phyloP scores from a whole-genome alignment of 2,113 vertebrate genomes.

The Eolophus roseicapilla region DNA sequence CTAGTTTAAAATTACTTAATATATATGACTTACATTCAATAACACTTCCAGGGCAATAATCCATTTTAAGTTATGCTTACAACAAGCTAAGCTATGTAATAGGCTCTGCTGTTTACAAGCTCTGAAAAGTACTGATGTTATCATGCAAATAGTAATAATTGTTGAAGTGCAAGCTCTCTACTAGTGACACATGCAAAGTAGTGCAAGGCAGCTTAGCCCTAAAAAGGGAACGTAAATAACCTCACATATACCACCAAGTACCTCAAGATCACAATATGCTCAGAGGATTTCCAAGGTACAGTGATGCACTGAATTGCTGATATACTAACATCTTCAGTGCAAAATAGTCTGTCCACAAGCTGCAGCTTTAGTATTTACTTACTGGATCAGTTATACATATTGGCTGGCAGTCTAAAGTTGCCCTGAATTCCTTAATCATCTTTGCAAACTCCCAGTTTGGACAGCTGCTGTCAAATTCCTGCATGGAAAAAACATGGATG shows the following conservation, averaged over 20 bases:
- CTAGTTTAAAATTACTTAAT: not conserved
- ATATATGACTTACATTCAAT: not conserved
- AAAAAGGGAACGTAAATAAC: not conserved
- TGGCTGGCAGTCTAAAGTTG: constrained; percentile 82
- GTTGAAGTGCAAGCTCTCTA: not conserved
- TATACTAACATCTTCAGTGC: not conserved
- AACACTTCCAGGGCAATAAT: not conserved
- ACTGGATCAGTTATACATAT: constrained; percentile 81
- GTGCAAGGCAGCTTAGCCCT: not conserved
- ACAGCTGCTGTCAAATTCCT: constrained; percentile 83
- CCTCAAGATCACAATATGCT: not conserved
- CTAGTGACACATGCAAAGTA: not conserved
- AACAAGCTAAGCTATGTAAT: not conserved
- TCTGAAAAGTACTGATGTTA: not conserved
- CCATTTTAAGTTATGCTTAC: not conserved
- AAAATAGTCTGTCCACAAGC: not conserved
- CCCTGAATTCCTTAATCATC: constrained; percentile 92
- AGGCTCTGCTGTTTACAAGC: not conserved
- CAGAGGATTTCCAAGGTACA: not conserved
- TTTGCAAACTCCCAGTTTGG: constrained; percentile 93
- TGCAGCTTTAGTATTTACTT: constrained; percentile 54
- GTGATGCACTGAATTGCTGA: not conserved
- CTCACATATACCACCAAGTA: not conserved
- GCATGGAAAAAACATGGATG: not conserved
- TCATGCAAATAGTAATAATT: not conserved